These are phyloP conservation scores for Eospalax fontanierii DNA, from an alignment of 2,797 vertebrate genomes.

Conservation along the genomic window DNA sequence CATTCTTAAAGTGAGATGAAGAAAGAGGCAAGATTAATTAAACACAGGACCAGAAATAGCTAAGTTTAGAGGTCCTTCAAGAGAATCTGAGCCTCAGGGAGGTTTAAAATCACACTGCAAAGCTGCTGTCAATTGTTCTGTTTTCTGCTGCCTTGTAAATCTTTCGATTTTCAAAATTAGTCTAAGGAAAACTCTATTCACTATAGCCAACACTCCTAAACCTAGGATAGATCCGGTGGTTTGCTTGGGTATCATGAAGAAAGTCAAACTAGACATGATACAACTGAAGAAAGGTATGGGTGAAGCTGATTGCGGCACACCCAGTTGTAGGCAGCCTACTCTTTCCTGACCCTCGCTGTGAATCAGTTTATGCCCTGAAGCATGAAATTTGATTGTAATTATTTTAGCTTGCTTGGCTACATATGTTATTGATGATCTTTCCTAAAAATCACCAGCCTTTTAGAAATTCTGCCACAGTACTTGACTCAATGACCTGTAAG, in stretches of 20 bases:
- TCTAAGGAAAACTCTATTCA: background rate
- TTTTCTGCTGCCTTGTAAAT: background rate
- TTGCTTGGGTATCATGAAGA: accelerated
- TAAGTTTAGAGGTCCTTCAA: accelerated
- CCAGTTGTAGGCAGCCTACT: background rate
- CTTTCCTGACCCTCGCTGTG: conserved; percentile 73
- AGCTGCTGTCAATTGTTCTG: background rate
- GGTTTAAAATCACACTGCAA: background rate
- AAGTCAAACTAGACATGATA: background rate
- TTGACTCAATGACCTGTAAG: conserved; percentile 81
- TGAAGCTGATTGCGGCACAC: background rate
- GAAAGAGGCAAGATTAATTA: background rate
- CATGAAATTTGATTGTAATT: conserved; percentile 86
- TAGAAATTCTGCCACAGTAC: conserved; percentile 78
- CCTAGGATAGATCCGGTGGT: accelerated
- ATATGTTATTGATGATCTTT: conserved; percentile 85
- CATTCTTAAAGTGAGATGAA: background rate
- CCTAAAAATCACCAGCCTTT: conserved; percentile 80
- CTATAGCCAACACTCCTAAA: background rate
- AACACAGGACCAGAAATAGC: background rate
- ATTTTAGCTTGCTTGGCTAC: conserved; percentile 83
- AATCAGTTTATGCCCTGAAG: conserved; percentile 82
- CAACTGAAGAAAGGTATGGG: background rate
- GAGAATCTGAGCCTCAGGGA: background rate
- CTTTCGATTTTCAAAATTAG: background rate